Percentiles rank a stretch among this genome's conserved stretches.
Conservation (phyloP, 2,113 vertebrate genomes). For the Callionymus lyra region DNA sequence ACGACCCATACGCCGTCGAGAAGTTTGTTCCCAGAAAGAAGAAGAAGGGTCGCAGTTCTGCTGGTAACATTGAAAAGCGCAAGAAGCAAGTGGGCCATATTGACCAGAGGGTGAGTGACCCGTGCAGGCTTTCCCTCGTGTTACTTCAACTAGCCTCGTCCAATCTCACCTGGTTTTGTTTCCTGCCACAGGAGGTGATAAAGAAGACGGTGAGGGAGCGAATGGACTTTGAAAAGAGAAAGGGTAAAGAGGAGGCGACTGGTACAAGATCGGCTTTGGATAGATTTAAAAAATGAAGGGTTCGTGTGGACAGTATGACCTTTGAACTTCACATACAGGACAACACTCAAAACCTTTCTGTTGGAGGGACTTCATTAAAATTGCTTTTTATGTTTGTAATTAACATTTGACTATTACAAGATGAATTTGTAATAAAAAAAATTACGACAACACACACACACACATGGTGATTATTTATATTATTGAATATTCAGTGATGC, state of each 20-base stretch:
- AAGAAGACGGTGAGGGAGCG: constrained; percentile 58
- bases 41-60: constrained; percentile 74
- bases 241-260: constrained; percentile 6
- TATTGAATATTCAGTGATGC: too few species aligned
- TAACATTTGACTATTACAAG: too few species aligned
- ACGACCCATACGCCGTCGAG: constrained; percentile 69
- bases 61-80: constrained; percentile 69
- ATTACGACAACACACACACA: too few species aligned
- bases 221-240: constrained; percentile 28
- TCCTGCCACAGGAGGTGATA: constrained; percentile 60
- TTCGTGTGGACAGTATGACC: constrained; percentile 15
- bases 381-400: too few species aligned
- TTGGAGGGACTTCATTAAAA: too few species aligned
- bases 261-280: constrained; percentile 65
- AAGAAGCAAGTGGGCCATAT: constrained; percentile 75
- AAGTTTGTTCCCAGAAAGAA: constrained; percentile 72
- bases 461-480: too few species aligned
- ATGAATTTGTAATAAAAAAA: too few species aligned
- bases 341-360: too few species aligned
- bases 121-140: not conserved
- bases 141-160: not conserved
- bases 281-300: constrained; percentile 70
- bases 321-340: constrained; percentile 33
- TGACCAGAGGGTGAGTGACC: constrained; percentile 69
- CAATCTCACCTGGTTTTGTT: constrained; percentile 1